Evolutionary conservation across 2,888 invertebrate genomes (phyloP), one percentile per base, ranked within the genome.

Genomic region (Agonopterix subpropinquella): DNA sequence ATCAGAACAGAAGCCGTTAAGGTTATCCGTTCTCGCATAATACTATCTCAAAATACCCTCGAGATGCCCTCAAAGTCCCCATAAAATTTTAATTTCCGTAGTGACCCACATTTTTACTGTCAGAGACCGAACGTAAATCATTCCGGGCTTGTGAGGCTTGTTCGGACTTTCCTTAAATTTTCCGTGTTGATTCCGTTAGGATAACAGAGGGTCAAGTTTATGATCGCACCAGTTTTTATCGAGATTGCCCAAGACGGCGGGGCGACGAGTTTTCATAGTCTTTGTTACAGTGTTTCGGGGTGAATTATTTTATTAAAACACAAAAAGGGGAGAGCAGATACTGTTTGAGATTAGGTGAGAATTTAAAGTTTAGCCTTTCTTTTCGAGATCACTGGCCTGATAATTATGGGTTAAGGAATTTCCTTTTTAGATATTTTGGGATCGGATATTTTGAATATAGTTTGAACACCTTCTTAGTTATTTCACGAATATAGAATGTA

Each of bases 161-260:
- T 61, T 62, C 52, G 54, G 59, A 55, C 55, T 61, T 64, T 53
- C 55, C 56, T 53, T 54, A 52, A 62, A 62, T 47, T 76, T 77
- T 72, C 61, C 75, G 74, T 76, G 80, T 80, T 76, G 80, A 80
- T 83, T 75, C 66, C 68, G 58, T 59, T 61, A 65, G 72, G 80
- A 81, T 80, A 83, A 79, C 65, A 61, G 69, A 71, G 78, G 84
- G 84, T 81, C 78, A 76, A 76, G 75, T 83, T 85, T 84, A 84
- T 76, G 78, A 82, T 73, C 75, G 69, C 59, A 66, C 74, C 70
- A 69, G 76, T 77, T 82, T 77, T 83, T 83, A 84, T 84, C 83
- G 79, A 79, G 83, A 84, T 84, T 80, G 77, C 69, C 72, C 72
- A 60, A 68, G 55, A 55, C 62, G 64, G 56, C 56, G 60, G 68